Evolutionary conservation across 1,140 invertebrate genomes (phyloP).

Genomic region (Drosophila neocordata): DNA sequence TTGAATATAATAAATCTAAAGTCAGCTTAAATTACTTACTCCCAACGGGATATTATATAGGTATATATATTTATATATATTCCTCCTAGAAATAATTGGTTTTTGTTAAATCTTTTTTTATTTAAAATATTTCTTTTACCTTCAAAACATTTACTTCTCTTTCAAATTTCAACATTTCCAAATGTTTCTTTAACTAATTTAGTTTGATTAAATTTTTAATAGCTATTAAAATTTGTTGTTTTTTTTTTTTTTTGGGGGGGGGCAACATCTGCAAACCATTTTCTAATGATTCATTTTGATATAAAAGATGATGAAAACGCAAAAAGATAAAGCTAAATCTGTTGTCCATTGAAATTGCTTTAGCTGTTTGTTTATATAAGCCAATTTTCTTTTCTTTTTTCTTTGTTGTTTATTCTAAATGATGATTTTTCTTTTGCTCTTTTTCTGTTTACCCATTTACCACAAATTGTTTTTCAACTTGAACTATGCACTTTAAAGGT

Average conservation of each 20-base stretch:
- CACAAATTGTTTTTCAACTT: neutral
- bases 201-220: too few species aligned
- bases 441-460: neutral
- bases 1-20: too few species aligned
- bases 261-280: conserved; percentile 40
- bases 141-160: too few species aligned
- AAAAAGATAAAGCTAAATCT: neutral
- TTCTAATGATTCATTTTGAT: conserved; percentile 25
- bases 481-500: conserved; percentile 22
- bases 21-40: too few species aligned
- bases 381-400: neutral
- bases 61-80: too few species aligned
- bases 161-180: too few species aligned
- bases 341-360: neutral
- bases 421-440: neutral
- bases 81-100: too few species aligned
- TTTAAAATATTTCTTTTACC: too few species aligned
- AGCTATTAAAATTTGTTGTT: conserved; percentile 4
- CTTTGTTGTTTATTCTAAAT: conserved; percentile 8
- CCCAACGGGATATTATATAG: too few species aligned
- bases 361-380: conserved; percentile 2
- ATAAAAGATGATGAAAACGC: neutral
- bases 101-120: too few species aligned
- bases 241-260: too few species aligned
- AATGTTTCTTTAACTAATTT: too few species aligned